Evolutionary conservation across 2,113 vertebrate genomes (phyloP), one percentile per base, ranked within the genome.

Genomic region (Mormyrus iriodes): DNA sequence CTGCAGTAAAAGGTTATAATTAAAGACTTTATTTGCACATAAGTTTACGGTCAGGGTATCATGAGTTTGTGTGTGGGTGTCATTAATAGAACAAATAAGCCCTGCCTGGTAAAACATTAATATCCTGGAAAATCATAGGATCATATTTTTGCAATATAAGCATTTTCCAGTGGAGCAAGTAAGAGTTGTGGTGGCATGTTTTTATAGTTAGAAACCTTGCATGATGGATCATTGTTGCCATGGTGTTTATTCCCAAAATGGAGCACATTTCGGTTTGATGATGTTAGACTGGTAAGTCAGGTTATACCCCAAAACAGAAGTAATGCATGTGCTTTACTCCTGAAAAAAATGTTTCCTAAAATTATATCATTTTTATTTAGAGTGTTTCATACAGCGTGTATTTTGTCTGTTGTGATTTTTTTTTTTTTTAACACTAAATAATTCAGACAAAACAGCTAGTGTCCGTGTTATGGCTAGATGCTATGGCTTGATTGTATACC

Each of bases 11-110:
- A 69, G 44, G 87, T 85, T 76, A 85, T 65, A 51, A 49, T 49
- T 12, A 24, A 24, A 7, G 3, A 7, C 49, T 94, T 85, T 95
- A 96, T 96, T 97, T 76, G 69, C 69, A 73, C 31, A 39, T 19
- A 48, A 89, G 76, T 46, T 69, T 35, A 42, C 73, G 69, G 86
- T 87, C 83, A 85, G 53, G n/a, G 27, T 90, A 61, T n/a, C 61
- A 52, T 42, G n/a, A 58, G 69, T 86, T 88, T 27, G 39, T 58
- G 55, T 87, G 88, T 91, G 39, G 52, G 88, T 73, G 85, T 65
- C 52, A 89, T 89, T 90, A 79, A 87, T 89, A 91, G 61, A 91
- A 69, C 61, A 89, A 90, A 87, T 58, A 88, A 88, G 69, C 46
- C 69, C 35, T 31, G 79, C 35, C 10, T 65, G 31, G 69, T 49